Percentiles rank a stretch among this genome's conserved stretches.
Conservation (phyloP, 2,797 vertebrate species). For the Manis crassicaudata region DNA sequence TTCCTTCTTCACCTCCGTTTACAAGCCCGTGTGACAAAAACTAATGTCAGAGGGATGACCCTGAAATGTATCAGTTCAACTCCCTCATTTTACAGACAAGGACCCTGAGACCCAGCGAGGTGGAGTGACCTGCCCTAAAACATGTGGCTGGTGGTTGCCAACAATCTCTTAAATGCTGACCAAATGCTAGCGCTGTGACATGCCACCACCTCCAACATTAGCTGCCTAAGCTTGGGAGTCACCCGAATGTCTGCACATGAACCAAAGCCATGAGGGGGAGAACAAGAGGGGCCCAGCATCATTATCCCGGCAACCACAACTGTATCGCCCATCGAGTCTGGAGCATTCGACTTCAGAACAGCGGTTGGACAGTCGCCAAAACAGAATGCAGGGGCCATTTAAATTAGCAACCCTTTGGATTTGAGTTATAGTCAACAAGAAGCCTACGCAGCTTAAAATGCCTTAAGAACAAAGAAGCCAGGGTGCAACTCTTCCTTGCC, state of each 20-base stretch:
- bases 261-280: not conserved
- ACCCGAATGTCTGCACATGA: not conserved
- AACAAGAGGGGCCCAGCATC: not conserved
- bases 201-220: not conserved
- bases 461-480: not conserved
- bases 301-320: not conserved
- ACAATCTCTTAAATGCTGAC: not conserved
- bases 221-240: not conserved
- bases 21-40: not conserved
- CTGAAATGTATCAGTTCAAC: not conserved
- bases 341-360: not conserved
- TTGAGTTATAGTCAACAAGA: slow-evolving; percentile 13
- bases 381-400: not conserved
- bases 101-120: not conserved
- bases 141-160: not conserved
- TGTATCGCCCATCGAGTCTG: too few relatives aligned
- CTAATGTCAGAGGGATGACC: not conserved
- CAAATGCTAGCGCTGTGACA: not conserved
- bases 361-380: not conserved
- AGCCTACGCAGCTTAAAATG: not conserved
- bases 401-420: not conserved
- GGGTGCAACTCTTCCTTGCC: not conserved
- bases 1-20: not conserved
- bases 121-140: not conserved
- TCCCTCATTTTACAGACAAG: not conserved